phyloP scores from a whole-genome alignment of 2,888 invertebrate species.

The Drosophila eohydei region DNA sequence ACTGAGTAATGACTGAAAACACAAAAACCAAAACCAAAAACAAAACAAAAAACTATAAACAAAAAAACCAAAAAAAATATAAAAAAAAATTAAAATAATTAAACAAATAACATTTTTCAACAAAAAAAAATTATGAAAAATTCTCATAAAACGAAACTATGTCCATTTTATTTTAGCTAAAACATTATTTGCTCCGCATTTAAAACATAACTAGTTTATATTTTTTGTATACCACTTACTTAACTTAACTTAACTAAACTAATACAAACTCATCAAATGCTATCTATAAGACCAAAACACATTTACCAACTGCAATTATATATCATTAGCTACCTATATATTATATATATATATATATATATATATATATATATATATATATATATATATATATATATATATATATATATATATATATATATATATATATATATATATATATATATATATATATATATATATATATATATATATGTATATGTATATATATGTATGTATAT shows the following conservation, averaged over 20 bases:
- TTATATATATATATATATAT: no score
- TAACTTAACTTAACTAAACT: slow-evolving; percentile 67
- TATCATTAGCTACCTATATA: slow-evolving; percentile 50
- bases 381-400: slow-evolving; percentile 27
- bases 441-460: background rate
- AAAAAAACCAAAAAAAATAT: slow-evolving; percentile 9
- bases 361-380: no score
- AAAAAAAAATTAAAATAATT: slow-evolving; percentile 25
- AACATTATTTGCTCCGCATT: slow-evolving; percentile 81
- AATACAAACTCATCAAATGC: slow-evolving; percentile 50
- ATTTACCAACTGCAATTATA: slow-evolving; percentile 47
- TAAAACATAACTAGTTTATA: slow-evolving; percentile 73
- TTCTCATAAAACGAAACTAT: slow-evolving; percentile 61
- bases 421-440: slow-evolving; percentile 6
- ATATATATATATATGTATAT: slow-evolving; percentile 11
- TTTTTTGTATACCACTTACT: slow-evolving; percentile 75
- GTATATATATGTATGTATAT: slow-evolving; percentile 39
- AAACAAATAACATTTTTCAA: slow-evolving; percentile 47
- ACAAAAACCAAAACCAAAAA: slow-evolving; percentile 49
- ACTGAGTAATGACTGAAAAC: slow-evolving; percentile 86
- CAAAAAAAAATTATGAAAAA: slow-evolving; percentile 16
- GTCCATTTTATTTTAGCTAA: slow-evolving; percentile 78
- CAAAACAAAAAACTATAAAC: slow-evolving; percentile 23
- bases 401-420: slow-evolving; percentile 38
- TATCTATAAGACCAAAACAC: slow-evolving; percentile 42